Conservation (phyloP, 2,113 vertebrate genomes). For the Rhodinocichla rosea region DNA sequence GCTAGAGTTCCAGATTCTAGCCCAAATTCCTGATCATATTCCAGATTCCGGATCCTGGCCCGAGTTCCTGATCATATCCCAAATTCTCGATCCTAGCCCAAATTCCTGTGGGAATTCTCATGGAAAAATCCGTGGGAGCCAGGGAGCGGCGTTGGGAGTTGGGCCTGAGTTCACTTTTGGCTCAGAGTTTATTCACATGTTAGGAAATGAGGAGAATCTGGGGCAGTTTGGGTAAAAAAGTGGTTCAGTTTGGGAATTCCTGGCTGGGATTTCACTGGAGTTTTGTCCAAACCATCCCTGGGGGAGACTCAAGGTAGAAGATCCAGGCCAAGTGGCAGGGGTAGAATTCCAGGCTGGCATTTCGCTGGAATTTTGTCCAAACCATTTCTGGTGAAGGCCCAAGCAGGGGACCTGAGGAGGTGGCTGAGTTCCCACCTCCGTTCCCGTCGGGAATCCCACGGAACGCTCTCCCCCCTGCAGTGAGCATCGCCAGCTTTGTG, state of each 20-base stretch:
- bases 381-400: not conserved
- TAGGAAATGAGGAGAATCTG: not conserved
- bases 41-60: too few relatives aligned
- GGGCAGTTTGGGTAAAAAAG: not conserved
- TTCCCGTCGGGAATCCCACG: rapidly evolving
- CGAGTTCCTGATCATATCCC: too few relatives aligned
- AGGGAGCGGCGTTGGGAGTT: not conserved
- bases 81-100: not conserved
- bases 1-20: too few relatives aligned
- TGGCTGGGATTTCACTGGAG: not conserved
- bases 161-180: not conserved
- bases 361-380: not conserved
- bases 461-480: slow-evolving; percentile 47
- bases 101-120: not conserved
- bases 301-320: not conserved
- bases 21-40: too few relatives aligned
- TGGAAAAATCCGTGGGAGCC: not conserved
- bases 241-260: not conserved
- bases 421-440: rapidly evolving
- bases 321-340: not conserved
- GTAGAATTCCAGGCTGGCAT: not conserved
- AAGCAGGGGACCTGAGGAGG: not conserved
- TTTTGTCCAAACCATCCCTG: not conserved
- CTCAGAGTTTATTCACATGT: not conserved
- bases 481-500: slow-evolving; percentile 77